A percentile compares a stretch with the other conserved stretches of the same genome.
These are phyloP conservation scores for Sciurus niger DNA, from an alignment of 2,113 vertebrate species.

Conservation along the genomic window DNA sequence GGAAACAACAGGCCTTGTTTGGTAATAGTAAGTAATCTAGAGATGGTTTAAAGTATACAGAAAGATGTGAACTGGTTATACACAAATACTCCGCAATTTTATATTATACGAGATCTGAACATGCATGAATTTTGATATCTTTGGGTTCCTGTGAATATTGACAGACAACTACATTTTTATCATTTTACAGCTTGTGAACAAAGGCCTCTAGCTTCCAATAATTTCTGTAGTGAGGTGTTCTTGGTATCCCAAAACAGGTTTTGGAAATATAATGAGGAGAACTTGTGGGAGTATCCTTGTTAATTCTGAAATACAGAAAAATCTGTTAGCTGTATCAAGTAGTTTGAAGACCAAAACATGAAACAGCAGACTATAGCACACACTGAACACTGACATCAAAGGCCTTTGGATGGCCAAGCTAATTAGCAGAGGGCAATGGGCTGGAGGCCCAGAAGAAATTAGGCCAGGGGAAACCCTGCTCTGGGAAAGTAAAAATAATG, in stretches of 20 bases:
- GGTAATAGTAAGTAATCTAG: not conserved
- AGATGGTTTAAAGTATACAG: not conserved
- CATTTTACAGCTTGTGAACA: not conserved
- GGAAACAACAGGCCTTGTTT: too few species aligned
- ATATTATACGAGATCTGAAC: too few species aligned
- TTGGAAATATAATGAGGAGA: not conserved
- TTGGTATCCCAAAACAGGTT: not conserved
- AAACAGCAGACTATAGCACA: not conserved
- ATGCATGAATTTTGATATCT: not conserved
- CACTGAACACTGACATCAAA: not conserved
- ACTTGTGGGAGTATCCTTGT: not conserved
- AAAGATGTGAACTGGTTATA: not conserved
- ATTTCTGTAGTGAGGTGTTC: not conserved
- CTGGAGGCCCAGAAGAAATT: not conserved
- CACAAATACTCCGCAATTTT: too few species aligned
- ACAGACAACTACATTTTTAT: not conserved
- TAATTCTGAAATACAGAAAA: constrained; percentile 13
- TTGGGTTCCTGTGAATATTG: not conserved
- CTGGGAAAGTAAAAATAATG: constrained; percentile 15
- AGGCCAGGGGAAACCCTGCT: not conserved
- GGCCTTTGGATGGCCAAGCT: not conserved
- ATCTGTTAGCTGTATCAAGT: not conserved
- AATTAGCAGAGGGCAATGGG: constrained; percentile 45
- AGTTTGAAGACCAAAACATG: not conserved
- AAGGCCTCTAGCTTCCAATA: not conserved